A percentile compares a stretch with the other conserved stretches of the same genome.
phyloP scores from a whole-genome alignment of 2,797 vertebrate genomes.

The Gallirallus australis region DNA sequence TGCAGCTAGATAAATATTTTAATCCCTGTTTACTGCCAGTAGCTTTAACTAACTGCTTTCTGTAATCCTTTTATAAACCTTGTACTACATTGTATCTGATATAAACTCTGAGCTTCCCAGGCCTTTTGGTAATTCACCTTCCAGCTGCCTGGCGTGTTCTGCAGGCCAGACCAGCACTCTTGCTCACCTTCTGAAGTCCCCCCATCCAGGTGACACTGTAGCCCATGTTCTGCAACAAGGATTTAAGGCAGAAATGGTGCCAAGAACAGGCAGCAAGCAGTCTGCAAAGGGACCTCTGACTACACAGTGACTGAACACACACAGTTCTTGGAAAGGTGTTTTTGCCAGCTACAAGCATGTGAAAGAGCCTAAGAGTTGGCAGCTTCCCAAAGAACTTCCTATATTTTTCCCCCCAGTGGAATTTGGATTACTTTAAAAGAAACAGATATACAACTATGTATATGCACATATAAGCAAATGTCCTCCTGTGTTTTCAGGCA shows the following conservation, averaged over 20 bases:
- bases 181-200: background rate
- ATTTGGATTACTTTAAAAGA: background rate
- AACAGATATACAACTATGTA: background rate
- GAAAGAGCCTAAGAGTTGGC: background rate
- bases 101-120: background rate
- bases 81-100: slow-evolving; percentile 37
- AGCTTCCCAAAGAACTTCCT: background rate
- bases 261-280: background rate
- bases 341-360: background rate
- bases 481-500: background rate
- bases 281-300: background rate
- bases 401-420: background rate
- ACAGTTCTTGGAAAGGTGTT: background rate
- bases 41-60: slow-evolving; percentile 53
- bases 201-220: background rate
- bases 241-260: background rate
- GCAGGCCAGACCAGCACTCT: background rate
- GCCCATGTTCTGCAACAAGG: background rate
- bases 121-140: background rate
- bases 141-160: background rate
- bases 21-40: slow-evolving; percentile 55
- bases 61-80: slow-evolving; percentile 67
- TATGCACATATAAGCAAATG: background rate
- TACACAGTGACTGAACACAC: background rate
- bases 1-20: slow-evolving; percentile 61